A percentile compares a stretch with the other conserved stretches of the same genome.
Conservation (phyloP, 2,888 invertebrate species). For the Chymomyza caudatula region DNA sequence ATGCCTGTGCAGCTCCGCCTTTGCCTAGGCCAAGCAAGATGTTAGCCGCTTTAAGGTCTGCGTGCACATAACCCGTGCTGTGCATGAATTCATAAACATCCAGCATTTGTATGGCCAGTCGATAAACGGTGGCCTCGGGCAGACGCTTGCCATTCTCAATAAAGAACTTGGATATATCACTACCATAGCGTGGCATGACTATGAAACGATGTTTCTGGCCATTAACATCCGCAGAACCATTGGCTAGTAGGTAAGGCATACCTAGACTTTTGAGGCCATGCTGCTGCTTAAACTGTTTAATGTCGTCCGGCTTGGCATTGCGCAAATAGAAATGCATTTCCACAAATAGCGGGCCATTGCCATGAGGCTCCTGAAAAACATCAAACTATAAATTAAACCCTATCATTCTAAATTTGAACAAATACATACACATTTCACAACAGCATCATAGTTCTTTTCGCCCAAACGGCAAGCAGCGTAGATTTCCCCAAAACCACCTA, state of each 20-base stretch:
- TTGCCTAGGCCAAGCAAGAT: conserved; percentile 87
- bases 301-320: conserved; percentile 84
- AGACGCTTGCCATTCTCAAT: conserved; percentile 83
- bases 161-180: conserved; percentile 89
- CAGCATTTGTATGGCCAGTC: conserved; percentile 90
- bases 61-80: conserved; percentile 92
- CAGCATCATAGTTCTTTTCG: conserved; percentile 82
- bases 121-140: conserved; percentile 86
- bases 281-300: conserved; percentile 79
- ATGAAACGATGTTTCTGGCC: conserved; percentile 91
- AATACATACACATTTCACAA: conserved; percentile 87
- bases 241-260: conserved; percentile 90
- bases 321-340: conserved; percentile 94
- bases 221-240: conserved; percentile 88
- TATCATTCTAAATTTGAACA: not conserved
- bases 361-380: conserved; percentile 88
- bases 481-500: conserved; percentile 96
- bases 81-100: conserved; percentile 96
- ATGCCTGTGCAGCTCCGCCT: conserved; percentile 85
- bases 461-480: conserved; percentile 87
- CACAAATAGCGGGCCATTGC: conserved; percentile 95
- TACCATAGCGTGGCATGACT: conserved; percentile 93
- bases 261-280: conserved; percentile 85
- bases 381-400: not conserved
- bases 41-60: conserved; percentile 97